Percentiles rank a stretch among this genome's conserved stretches.
Conservation (phyloP, 1,140 invertebrate species). For the Drosophila ohnishii region DNA sequence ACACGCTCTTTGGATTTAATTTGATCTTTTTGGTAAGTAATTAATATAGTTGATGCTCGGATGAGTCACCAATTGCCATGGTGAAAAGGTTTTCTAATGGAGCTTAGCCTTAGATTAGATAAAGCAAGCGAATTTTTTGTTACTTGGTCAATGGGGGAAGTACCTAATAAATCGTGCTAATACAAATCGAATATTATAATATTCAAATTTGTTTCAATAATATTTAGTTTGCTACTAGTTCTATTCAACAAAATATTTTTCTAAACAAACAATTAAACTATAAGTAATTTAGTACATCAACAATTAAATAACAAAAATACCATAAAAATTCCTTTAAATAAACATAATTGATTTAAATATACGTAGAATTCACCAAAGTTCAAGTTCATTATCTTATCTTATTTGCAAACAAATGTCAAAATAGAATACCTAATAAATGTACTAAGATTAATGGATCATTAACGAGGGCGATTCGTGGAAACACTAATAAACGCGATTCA, state of each 20-base stretch:
- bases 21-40: conserved; percentile 87
- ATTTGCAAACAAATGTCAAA: neutral
- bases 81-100: neutral
- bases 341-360: conserved; percentile 6
- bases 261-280: neutral
- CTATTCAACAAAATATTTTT: too few relatives aligned
- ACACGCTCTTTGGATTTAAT: conserved; percentile 87
- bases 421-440: neutral
- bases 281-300: neutral
- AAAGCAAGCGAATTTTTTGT: neutral
- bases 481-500: neutral
- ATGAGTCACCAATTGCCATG: conserved; percentile 28
- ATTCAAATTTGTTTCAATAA: too few relatives aligned
- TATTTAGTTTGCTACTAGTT: neutral
- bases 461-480: neutral
- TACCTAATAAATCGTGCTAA: neutral
- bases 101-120: conserved; percentile 9
- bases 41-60: neutral
- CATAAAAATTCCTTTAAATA: neutral
- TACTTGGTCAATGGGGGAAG: neutral
- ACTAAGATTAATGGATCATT: conserved; percentile 14
- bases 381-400: conserved; percentile 19
- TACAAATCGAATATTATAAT: neutral
- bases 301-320: neutral
- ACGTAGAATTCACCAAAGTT: neutral